These are phyloP conservation scores for Pithys albifrons DNA, from an alignment of 2,113 vertebrate species.

Conservation along the genomic window DNA sequence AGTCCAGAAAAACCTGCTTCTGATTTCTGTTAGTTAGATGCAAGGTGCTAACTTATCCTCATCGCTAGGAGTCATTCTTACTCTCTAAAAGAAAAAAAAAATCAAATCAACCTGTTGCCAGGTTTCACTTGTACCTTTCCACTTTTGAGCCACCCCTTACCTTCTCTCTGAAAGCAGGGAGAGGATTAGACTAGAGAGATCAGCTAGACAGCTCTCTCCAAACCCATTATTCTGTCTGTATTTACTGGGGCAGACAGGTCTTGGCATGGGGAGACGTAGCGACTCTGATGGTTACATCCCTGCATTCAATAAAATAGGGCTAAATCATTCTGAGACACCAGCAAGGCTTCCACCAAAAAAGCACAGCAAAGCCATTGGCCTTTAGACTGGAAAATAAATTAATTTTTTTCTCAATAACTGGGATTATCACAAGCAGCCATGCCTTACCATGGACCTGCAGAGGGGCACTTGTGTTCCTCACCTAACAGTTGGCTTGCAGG, in stretches of 20 bases:
- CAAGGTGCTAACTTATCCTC: background rate
- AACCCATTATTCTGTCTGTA: background rate
- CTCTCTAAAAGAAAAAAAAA: background rate
- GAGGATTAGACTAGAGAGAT: background rate
- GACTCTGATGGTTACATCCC: background rate
- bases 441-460: rapidly evolving
- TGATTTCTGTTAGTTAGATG: background rate
- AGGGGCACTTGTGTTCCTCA: background rate
- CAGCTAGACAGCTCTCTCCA: background rate
- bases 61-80: background rate
- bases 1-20: background rate
- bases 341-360: background rate
- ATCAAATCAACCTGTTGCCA: background rate
- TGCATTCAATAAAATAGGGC: background rate
- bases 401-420: background rate
- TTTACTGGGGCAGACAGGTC: background rate
- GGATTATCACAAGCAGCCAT: background rate
- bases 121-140: background rate
- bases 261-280: background rate
- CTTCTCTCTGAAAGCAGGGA: background rate
- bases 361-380: background rate
- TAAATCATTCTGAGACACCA: background rate
- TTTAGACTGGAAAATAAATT: background rate
- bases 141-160: background rate
- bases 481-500: background rate